Base-by-base conservation (phyloP, 1,140 invertebrate species). In the Penaeus indicus region DNA sequence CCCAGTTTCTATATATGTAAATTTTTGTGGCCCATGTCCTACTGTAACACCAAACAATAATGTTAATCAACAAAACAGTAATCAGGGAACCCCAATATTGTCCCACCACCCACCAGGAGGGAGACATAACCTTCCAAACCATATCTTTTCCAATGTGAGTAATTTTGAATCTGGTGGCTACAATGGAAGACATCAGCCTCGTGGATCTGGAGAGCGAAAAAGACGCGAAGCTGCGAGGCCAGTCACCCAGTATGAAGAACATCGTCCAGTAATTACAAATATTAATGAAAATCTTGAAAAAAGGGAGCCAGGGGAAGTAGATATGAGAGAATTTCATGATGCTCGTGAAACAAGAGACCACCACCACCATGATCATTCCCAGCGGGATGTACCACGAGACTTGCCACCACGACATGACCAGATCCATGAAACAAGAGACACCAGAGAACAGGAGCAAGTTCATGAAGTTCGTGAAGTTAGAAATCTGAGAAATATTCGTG, bases 1-100 rank as follows among this genome's bases (percentile, higher is more conserved):
- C 94, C 97, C 97, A 4, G 96, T 98, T 81, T 97, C 96, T 27
- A 98, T 98, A 89, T 97, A 96, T 91, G 97, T 98, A 2, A 97
- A 97, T 92, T 97, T 97, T 85, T 88, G 87, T 60, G 81, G 87
- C 32, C 79, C 87, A 27, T 54, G 42, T 61, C 81, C 87, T 19
- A 88, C 87, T 25, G 82, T 88, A 77, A 88, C 87, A 13, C 63
- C 87, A 79, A 88, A 84, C 77, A 67, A 63, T 38, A 77, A 60
- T 13, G 47, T 62, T 1, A 77, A 84, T 78, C 87, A 88, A 75
- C 47, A 67, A 38, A 78, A 54, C n/a, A 27, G 81, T 27, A 67
- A 25, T 27, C 81, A 42, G 61, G 21, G 54, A 64, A 62, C 81
- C 87, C 10, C 72, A 19, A 19, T 32, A 18, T 18, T 84, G 84